Conservation (phyloP, 2,888 invertebrate species). For the Lepeophtheirus nordmannii region DNA sequence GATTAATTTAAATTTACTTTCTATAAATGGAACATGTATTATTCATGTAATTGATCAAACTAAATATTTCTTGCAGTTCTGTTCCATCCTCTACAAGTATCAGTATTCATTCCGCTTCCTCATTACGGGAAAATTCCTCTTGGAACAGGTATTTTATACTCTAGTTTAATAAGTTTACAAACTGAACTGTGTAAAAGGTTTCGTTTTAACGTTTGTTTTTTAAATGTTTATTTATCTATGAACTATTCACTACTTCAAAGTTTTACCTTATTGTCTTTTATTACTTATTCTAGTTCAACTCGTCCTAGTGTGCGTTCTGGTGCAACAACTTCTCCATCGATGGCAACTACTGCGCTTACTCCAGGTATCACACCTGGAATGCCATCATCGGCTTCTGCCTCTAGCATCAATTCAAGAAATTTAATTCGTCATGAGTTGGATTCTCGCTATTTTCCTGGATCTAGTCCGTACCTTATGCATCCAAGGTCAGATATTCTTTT, state of each 20-base stretch:
- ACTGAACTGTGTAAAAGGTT: too few species aligned
- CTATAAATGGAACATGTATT: neutral
- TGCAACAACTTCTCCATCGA: too few species aligned
- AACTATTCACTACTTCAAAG: too few species aligned
- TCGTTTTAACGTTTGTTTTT: too few species aligned
- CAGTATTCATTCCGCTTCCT: conserved; percentile 8
- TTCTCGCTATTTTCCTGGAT: conserved; percentile 1
- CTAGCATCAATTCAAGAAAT: neutral
- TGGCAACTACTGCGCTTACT: too few species aligned
- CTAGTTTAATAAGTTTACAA: too few species aligned
- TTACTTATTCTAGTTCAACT: too few species aligned
- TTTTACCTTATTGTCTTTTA: too few species aligned
- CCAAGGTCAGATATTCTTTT: conserved; percentile 5
- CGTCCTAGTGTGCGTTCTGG: too few species aligned
- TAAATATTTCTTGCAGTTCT: neutral
- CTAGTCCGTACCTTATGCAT: conserved; percentile 1
- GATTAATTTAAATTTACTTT: neutral
- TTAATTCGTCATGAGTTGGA: neutral
- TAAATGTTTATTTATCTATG: too few species aligned
- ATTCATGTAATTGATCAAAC: neutral
- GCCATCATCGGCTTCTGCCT: neutral
- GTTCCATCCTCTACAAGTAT: conserved; percentile 7
- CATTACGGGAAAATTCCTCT: neutral
- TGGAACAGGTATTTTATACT: neutral
- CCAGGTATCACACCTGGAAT: too few species aligned